phyloP scores from a whole-genome alignment of 2,113 vertebrate species.

The Leiothrix lutea region DNA sequence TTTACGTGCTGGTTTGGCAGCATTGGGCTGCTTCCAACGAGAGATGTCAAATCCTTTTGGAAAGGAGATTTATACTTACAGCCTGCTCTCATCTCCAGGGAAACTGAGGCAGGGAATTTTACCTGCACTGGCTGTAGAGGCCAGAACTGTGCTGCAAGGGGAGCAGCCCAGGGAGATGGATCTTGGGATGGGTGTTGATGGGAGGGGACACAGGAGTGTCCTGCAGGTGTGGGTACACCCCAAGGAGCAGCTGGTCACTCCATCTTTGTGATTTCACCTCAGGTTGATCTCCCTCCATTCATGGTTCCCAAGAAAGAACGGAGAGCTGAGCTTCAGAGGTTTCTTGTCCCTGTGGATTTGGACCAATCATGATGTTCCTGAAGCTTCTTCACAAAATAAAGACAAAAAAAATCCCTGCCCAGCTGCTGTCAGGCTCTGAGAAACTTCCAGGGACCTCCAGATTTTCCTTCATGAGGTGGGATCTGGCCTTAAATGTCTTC shows the following conservation, averaged over 20 bases:
- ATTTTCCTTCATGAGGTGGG: background rate
- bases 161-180: background rate
- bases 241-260: background rate
- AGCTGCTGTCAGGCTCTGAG: background rate
- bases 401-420: background rate
- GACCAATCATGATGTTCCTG: rapidly evolving
- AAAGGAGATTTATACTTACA: background rate
- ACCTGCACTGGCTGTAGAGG: rapidly evolving
- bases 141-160: rapidly evolving
- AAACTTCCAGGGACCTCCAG: background rate
- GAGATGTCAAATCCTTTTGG: background rate
- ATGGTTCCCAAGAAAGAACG: rapidly evolving
- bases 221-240: background rate
- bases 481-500: background rate
- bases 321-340: background rate
- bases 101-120: background rate
- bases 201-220: rapidly evolving
- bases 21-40: rapidly evolving
- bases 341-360: background rate
- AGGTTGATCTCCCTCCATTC: background rate
- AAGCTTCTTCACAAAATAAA: rapidly evolving
- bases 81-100: background rate
- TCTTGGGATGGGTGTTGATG: background rate
- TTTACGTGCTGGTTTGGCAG: background rate
- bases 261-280: background rate